Base-by-base conservation (phyloP, 2,888 invertebrate species). In the Belgica antarctica region DNA sequence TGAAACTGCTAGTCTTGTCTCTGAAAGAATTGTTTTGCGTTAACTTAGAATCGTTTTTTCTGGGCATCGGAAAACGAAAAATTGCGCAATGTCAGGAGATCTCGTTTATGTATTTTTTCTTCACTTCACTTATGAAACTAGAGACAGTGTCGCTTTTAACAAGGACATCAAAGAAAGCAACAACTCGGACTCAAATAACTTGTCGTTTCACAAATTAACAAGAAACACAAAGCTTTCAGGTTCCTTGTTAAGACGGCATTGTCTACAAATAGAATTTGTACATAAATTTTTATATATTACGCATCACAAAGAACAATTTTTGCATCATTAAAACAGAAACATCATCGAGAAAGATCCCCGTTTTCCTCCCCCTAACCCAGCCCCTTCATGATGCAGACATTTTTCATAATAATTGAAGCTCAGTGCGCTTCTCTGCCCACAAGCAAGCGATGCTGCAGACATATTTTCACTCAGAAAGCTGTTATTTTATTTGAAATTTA, bases 11-110 rank as follows among this genome's bases (percentile, higher is more conserved):
- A 22, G 12, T 52, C 22, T 52, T 52, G 17, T 17, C 52, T 8
- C 19, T 52, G 3, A 52, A 52, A 10, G 8, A 41, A 41, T n/a
- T 22, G 8, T 7, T 22, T 3, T 52, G 52, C 52, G 52, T 52
- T n/a, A 52, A 22, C 2, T 15, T 41, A 41, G 2, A 52, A 17
- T 17, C 52, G 41, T 52, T 52, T 52, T n/a, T 22, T n/a, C 15
- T 41, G n/a, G n/a, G 41, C 41, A 10, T 10, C 41, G 10, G 41
- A 41, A n/a, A 52, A 17, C 22, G 52, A 17, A 52, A 52, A 17
- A 52, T 52, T 52, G 52, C 52, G 52, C 22, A 52, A 52, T 3
- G 22, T 52, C 52, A 52, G 22, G 52, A 52, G 22, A 22, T 19
- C 8, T 22, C 52, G 22, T 52, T 52, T 52, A 17, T 52, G 52